Evolutionary conservation across 1,140 invertebrate genomes (phyloP).

Genomic region (Calephelis virginiensis): DNA sequence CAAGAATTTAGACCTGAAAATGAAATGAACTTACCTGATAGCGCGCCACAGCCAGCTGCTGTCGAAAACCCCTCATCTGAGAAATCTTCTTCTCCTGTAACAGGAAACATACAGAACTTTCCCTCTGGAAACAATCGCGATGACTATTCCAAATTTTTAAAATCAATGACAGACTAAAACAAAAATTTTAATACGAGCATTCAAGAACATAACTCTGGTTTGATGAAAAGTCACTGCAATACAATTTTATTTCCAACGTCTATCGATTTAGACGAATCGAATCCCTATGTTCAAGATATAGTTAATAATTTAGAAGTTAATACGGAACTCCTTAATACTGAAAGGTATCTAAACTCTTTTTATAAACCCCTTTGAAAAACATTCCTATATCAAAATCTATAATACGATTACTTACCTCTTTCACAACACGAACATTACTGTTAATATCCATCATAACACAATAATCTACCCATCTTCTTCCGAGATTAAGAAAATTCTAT

Average conservation of each 20-base stretch:
- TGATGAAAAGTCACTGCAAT: conserved; percentile 23
- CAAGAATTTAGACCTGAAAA: neutral
- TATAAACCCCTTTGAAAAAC: conserved; percentile 30
- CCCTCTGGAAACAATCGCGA: neutral
- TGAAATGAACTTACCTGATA: no score
- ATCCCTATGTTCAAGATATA: conserved; percentile 31
- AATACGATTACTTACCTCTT: conserved; percentile 29
- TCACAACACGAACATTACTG: conserved; percentile 20
- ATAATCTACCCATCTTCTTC: conserved; percentile 29
- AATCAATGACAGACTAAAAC: conserved; percentile 21
- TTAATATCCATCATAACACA: conserved; percentile 21
- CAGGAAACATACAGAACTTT: neutral
- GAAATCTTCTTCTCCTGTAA: neutral
- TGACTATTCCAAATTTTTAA: conserved; percentile 29
- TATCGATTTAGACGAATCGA: conserved; percentile 39
- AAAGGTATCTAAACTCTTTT: conserved; percentile 27
- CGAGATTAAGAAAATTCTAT: conserved; percentile 30
- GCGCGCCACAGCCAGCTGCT: no score
- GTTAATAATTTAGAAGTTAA: neutral
- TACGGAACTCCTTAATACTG: conserved; percentile 19
- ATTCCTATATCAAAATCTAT: conserved; percentile 30
- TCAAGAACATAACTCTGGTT: conserved; percentile 30
- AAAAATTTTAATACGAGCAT: conserved; percentile 24
- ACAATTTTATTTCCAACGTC: conserved; percentile 32
- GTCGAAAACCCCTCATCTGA: no score